Evolutionary conservation across 2,797 vertebrate genomes (phyloP), one percentile per base, ranked within the genome.

Genomic region (Rallus crepitans): DNA sequence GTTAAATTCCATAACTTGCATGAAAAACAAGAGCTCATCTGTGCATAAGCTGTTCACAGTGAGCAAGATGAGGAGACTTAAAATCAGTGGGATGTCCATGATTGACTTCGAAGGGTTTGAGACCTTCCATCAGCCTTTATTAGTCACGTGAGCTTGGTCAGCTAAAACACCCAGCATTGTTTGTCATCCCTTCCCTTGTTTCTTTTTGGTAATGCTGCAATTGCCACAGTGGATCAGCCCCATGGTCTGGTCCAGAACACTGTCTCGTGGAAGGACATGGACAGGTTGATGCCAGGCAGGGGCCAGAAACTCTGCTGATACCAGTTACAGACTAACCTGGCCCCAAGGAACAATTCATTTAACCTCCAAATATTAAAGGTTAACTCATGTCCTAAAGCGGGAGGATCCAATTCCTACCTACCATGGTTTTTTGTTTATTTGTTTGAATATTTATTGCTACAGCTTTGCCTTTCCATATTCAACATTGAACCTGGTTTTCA

Each of bases 301-400:
- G 33, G 12, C 28, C 82, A 56, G 59, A 69, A 86, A 45, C 39
- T 73, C 21, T 39, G 7, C 45, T 53, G 37, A 17, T 39, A 8
- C 81, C 7, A 20, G 52, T 60, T 47, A 28, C 28, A 45, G 20
- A 19, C 68, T 95, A 60, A 84, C 66, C 24, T 42, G 60, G 18
- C 85, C 69, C 14, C 55, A 37, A 50, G 77, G 73, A 72, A 4
- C 39, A 8, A 79, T 85, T 83, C 23, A 39, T 80, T 71, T 86
- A 68, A 86, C 76, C 85, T 81, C 69, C 72, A 39, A 87, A 90
- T 92, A 81, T 82, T 37, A 79, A 95, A 94, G 76, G 71, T 90
- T 80, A 87, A 31, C 42, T 66, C 45, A 8, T 64, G 48, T 88
- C 89, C 70, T 82, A 42, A 61, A 91, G 79, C 83, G 53, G 70